Conservation (phyloP, 1,140 invertebrate species). For the Rhynchophorus ferrugineus region DNA sequence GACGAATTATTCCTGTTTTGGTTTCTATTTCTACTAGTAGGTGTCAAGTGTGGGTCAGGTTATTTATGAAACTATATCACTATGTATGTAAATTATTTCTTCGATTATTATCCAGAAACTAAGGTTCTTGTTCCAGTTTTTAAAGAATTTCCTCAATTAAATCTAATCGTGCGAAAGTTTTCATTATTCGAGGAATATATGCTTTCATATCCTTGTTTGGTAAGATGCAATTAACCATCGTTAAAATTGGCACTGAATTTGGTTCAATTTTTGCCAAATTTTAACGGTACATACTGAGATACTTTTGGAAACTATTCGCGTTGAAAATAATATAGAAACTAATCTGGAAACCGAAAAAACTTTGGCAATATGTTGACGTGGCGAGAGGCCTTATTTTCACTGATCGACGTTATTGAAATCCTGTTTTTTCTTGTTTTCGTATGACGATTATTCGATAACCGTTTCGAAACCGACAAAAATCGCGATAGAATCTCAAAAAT, state of each 20-base stretch:
- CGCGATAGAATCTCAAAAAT: constrained; percentile 13
- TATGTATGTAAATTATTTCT: background rate
- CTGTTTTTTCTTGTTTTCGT: constrained; percentile 4
- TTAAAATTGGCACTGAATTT: background rate
- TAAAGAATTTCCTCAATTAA: constrained; percentile 7
- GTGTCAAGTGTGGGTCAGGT: background rate
- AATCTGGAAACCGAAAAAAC: constrained; percentile 18
- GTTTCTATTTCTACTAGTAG: constrained; percentile 4
- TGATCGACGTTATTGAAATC: constrained; percentile 3
- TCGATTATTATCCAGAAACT: background rate
- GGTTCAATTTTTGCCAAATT: constrained; percentile 3
- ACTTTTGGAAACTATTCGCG: background rate
- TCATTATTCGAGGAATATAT: constrained; percentile 5
- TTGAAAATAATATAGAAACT: constrained; percentile 14
- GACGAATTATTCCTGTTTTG: background rate
- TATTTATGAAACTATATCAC: background rate
- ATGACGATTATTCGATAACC: background rate
- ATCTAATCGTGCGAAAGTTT: constrained; percentile 16
- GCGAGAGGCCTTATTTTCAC: constrained; percentile 20
- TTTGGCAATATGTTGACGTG: constrained; percentile 39
- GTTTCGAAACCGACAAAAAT: constrained; percentile 1
- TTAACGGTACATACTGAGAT: background rate
- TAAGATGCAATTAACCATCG: constrained; percentile 3
- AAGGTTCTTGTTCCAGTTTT: background rate
- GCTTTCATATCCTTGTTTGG: constrained; percentile 25